Percentiles rank a stretch among this genome's conserved stretches.
These are phyloP conservation scores for Synanthedon andrenaeformis DNA, from an alignment of 2,888 invertebrate genomes.

Conservation along the genomic window DNA sequence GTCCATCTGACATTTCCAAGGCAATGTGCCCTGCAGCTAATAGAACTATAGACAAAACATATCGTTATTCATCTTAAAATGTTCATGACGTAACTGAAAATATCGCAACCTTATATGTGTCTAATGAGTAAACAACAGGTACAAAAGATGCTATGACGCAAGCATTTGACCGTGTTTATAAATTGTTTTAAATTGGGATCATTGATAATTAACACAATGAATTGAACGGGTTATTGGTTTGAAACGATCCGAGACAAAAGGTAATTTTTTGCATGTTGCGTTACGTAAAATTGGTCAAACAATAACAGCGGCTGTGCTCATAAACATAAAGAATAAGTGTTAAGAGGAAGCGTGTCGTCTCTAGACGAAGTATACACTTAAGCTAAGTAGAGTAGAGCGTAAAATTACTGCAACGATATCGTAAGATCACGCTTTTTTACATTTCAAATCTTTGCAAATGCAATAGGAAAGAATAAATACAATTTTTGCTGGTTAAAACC, in stretches of 20 bases:
- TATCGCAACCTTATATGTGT: neutral
- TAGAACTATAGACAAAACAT: too few species aligned
- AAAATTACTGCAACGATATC: neutral
- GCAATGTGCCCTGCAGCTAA: too few species aligned
- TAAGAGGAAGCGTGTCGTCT: neutral
- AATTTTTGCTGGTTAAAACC: too few species aligned
- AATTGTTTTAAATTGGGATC: neutral
- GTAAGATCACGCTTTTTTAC: too few species aligned
- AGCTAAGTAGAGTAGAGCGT: neutral
- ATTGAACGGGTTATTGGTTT: conserved; percentile 1
- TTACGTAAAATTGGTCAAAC: neutral
- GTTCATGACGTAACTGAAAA: too few species aligned
- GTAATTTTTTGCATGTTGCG: neutral
- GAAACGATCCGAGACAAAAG: conserved; percentile 4
- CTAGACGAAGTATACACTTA: neutral
- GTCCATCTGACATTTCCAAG: too few species aligned
- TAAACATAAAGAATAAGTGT: neutral
- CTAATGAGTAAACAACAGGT: neutral
- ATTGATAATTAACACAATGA: neutral
- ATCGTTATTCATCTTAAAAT: too few species aligned
- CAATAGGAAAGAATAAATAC: too few species aligned
- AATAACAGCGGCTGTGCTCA: neutral
- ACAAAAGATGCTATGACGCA: neutral
- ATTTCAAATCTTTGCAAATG: too few species aligned
- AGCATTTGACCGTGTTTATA: neutral